These are phyloP conservation scores for Scomberomorus guttatus DNA, from an alignment of 2,797 vertebrate genomes.

Conservation along the genomic window DNA sequence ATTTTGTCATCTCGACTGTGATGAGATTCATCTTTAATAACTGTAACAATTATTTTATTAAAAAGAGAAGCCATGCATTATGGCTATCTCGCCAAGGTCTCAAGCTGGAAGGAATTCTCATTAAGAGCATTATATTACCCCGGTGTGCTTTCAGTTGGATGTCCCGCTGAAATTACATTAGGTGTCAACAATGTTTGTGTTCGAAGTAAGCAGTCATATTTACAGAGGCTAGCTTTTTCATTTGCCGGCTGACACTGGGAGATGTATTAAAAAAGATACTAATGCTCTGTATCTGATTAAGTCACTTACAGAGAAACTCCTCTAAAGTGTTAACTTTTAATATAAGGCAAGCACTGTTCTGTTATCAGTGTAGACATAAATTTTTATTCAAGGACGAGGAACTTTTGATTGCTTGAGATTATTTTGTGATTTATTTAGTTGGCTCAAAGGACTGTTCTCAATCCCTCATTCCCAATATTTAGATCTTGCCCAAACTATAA, in stretches of 20 bases:
- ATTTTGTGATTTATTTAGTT: constrained; percentile 60
- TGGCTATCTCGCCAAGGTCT: constrained; percentile 84
- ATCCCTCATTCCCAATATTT: constrained; percentile 36
- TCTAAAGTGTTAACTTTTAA: constrained; percentile 83
- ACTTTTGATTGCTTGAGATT: constrained; percentile 66
- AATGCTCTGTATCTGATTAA: constrained; percentile 83
- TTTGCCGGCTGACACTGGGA: constrained; percentile 78
- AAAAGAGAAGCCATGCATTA: constrained; percentile 86
- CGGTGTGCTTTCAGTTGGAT: constrained; percentile 82
- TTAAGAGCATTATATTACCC: constrained; percentile 88
- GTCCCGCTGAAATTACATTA: constrained; percentile 86
- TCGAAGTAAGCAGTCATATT: constrained; percentile 86
- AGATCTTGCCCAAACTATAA: constrained; percentile 42
- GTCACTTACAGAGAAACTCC: constrained; percentile 74
- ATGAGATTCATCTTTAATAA: constrained; percentile 91
- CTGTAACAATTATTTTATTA: constrained; percentile 90
- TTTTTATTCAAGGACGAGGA: constrained; percentile 61
- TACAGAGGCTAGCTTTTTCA: constrained; percentile 81
- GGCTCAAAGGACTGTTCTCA: constrained; percentile 32
- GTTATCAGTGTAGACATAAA: constrained; percentile 57
- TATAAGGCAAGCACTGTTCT: constrained; percentile 68
- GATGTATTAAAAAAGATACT: constrained; percentile 86
- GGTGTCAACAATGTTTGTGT: constrained; percentile 88
- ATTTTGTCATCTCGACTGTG: constrained; percentile 88
- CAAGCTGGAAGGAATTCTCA: constrained; percentile 86